Conservation (phyloP, 2,797 vertebrate genomes). For the Helostoma temminkii region DNA sequence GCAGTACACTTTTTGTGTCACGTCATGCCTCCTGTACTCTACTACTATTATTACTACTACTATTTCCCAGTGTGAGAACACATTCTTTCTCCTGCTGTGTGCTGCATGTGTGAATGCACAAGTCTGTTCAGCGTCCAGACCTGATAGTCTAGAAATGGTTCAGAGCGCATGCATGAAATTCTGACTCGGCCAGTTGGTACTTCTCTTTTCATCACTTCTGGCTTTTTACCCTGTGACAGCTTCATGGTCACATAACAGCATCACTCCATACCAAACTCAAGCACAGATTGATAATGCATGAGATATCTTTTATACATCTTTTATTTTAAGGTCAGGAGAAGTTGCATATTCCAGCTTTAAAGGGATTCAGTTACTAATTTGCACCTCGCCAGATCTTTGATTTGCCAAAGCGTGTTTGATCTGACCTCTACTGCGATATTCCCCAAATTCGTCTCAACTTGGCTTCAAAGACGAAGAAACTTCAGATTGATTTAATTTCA, state of each 20-base stretch:
- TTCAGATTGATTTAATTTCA: constrained; percentile 7
- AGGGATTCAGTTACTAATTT: constrained; percentile 14
- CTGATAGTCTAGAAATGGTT: no score
- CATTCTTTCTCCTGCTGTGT: no score
- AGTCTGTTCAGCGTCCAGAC: no score
- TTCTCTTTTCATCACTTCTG: no score
- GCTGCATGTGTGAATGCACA: no score
- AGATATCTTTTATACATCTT: constrained; percentile 36
- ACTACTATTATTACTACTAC: no score
- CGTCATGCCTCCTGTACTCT: no score
- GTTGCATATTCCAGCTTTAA: constrained; percentile 19
- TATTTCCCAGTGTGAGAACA: no score
- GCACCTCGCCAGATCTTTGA: constrained; percentile 11
- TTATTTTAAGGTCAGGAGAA: constrained; percentile 21
- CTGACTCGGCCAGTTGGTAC: no score
- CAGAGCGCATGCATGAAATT: no score
- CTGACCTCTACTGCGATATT: constrained; percentile 17
- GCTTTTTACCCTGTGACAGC: not conserved
- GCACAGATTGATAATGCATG: constrained; percentile 21
- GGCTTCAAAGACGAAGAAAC: constrained; percentile 42
- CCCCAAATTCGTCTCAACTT: constrained; percentile 11
- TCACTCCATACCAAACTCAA: not conserved
- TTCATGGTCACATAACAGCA: not conserved
- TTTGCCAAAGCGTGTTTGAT: constrained; percentile 32
- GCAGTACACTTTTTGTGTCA: no score